Conservation (phyloP, 2,797 vertebrate species). For the Periophthalmus magnuspinnatus region DNA sequence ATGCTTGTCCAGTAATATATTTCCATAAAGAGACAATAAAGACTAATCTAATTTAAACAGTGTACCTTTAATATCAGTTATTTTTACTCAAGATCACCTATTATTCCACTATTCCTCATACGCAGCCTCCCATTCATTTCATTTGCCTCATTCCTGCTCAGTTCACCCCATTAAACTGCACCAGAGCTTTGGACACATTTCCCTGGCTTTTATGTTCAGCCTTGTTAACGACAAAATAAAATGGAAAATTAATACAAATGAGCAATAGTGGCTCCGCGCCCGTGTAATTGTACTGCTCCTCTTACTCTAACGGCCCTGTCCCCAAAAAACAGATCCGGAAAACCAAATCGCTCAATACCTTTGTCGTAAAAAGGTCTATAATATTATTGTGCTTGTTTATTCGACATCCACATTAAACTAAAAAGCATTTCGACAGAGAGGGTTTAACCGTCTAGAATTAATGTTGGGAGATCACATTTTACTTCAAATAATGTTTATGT, state of each 20-base stretch:
- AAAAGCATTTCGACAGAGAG: not conserved
- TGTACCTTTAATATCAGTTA: too few species aligned
- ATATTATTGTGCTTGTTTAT: not conserved
- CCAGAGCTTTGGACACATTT: not conserved
- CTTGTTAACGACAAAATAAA: conserved; percentile 3
- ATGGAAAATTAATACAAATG: conserved; percentile 17
- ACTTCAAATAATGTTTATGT: not conserved
- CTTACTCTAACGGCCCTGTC: not conserved
- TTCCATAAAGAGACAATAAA: too few species aligned
- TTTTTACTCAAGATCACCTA: not conserved
- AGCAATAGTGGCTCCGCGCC: conserved; percentile 2
- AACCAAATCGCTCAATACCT: not conserved
- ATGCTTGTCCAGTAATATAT: too few species aligned
- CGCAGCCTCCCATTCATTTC: not conserved
- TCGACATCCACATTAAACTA: not conserved
- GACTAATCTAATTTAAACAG: too few species aligned
- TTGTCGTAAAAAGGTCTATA: not conserved
- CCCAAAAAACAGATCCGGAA: not conserved
- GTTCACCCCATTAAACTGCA: not conserved
- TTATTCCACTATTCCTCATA: not conserved
- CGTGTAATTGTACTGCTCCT: not conserved
- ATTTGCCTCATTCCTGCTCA: not conserved
- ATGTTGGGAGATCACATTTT: not conserved
- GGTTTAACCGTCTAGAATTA: not conserved
- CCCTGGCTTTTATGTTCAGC: not conserved